Base-by-base conservation (phyloP, 1,140 invertebrate species). In the Caligus rogercresseyi region DNA sequence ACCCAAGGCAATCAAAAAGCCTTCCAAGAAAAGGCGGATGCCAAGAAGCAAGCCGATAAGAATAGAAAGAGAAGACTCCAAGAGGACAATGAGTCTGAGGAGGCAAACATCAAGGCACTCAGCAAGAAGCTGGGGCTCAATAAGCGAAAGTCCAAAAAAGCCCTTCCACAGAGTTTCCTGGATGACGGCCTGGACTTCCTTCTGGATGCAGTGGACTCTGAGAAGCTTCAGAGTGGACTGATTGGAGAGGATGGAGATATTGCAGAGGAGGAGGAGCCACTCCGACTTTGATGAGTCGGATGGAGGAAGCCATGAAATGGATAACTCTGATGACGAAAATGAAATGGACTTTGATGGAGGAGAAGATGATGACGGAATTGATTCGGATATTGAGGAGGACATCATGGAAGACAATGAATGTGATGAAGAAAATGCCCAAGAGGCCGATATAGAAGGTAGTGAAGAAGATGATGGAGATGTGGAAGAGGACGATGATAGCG, bases 131-230 rank as follows among this genome's bases (percentile, higher is more conserved):
- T 60, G n/a, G 26, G 26, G 2, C 16, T 60, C 16, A 60, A 25
- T 21, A 60, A 60, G 19, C 23, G 57, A 3, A 60, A 60, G 21
- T 18, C 16, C 20, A 60, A 60, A 19, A 31, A 60, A 15, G 15
- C 23, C 15, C 16, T 60, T 21, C 57, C 57, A 1, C 26, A 60
- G 16, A 26, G 20, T 2, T 60, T 60, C 23, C 16, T 26, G 26
- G 57, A 60, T 25, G 57, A 60, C 57, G 57, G 57, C 1, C 26
- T 60, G 15, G 57, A 60, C 21, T 60, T 25, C 43, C 11, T 60
- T 14, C 57, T 60, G 16, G 24, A 60, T 26, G 57, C 26, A 1
- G 18, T 25, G 25, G 57, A 60, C 57, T 31, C 57, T 16, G 18
- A 18, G 1, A 60, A 60, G 51, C 15, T 60, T 7, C 7, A 43